Evolutionary conservation across 2,113 vertebrate genomes (phyloP), one percentile per base, ranked within the genome.

Genomic region (Dasypus novemcinctus): DNA sequence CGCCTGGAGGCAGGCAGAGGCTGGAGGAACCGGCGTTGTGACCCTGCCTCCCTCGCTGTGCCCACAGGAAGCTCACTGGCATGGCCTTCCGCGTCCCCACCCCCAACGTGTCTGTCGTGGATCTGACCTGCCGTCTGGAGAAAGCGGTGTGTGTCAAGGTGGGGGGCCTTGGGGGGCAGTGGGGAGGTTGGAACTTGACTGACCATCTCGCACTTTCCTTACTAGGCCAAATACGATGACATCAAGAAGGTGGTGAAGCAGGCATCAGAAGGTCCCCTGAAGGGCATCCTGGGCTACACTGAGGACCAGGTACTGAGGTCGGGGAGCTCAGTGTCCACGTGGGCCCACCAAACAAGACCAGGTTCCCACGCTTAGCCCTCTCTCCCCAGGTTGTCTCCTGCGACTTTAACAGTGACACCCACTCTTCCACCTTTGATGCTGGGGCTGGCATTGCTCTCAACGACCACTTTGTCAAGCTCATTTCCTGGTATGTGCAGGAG

Each of bases 31-130:
- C n/a, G n/a, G n/a, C n/a, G n/a, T n/a, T n/a, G n/a, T 87, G 33
- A 96, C 14, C 25, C 20, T 0, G 12, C 4, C 10, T 38, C 21
- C 6, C 12, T 38, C 21, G 18, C 15, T 38, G 0, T 23, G 11
- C 69, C 63, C 43, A 2, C 97, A 99, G 99, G 90, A 99, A 99
- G 96, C 98, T 99, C 93, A 99, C 99, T 7, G 99, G 99, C 95
- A 99, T 99, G 99, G 99, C 99, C 94, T 99, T 99, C 99, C 99
- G n/a, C n/a, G n/a, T n/a, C n/a, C n/a, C n/a, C n/a, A n/a, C n/a
- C n/a, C n/a, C n/a, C n/a, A n/a, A n/a, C n/a, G 99, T 89, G 87
- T 99, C 99, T 0, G 99, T 99, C 18, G 99, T 99, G 94, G 99
- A 99, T 96, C 98, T 99, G 97, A 99, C 99, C 4, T 99, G 99